phyloP scores from a whole-genome alignment of 1,140 invertebrate species.

The Polyergus mexicanus region DNA sequence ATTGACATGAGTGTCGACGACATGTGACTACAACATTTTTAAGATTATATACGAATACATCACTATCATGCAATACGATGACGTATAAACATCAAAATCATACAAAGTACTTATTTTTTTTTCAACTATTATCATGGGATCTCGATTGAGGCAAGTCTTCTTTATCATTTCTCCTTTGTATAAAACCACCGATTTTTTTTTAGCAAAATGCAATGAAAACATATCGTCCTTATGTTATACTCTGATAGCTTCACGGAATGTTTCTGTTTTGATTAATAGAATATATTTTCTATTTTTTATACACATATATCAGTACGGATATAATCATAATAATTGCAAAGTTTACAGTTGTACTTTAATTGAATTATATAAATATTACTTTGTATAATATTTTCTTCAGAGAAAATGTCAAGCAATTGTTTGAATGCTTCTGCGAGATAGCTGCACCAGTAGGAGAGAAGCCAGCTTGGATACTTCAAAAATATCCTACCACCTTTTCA shows the following conservation, averaged over 20 bases:
- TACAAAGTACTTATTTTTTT: conserved; percentile 72
- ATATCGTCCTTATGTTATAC: neutral
- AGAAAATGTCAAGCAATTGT: conserved; percentile 92
- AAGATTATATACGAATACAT: conserved; percentile 61
- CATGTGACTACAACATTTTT: conserved; percentile 15
- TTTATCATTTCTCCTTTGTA: conserved; percentile 6
- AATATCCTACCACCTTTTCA: conserved; percentile 91
- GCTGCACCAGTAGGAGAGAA: conserved; percentile 88
- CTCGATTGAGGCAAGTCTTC: conserved; percentile 82
- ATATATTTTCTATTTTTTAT: conserved; percentile 6
- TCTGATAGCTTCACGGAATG: neutral
- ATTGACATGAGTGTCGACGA: neutral
- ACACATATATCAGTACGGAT: neutral
- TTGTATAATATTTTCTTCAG: conserved; percentile 86
- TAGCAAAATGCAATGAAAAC: neutral
- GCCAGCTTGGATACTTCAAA: conserved; percentile 91
- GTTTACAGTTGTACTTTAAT: neutral
- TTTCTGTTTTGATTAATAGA: neutral
- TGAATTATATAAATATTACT: conserved; percentile 2
- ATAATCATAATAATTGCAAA: neutral
- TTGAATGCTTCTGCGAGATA: conserved; percentile 95
- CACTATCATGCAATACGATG: conserved; percentile 74
- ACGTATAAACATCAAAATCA: conserved; percentile 71
- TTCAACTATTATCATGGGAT: conserved; percentile 82
- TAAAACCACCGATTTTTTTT: neutral